phyloP scores from a whole-genome alignment of 1,140 invertebrate species.

The Drosophila asahinai region DNA sequence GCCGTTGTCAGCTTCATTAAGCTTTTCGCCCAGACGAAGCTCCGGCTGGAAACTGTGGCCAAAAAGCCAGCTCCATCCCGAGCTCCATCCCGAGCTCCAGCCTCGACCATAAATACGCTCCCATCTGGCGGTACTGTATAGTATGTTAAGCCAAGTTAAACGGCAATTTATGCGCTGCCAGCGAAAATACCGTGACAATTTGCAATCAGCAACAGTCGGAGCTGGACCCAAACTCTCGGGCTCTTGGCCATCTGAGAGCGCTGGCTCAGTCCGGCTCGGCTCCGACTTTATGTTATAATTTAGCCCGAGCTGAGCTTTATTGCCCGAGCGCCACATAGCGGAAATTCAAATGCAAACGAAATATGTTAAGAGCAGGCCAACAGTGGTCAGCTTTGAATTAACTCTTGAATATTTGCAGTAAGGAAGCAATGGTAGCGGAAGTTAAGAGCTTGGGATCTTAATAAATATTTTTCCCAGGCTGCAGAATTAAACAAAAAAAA shows the following conservation, averaged over 20 bases:
- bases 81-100: slow-evolving; percentile 9
- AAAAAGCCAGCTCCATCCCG: slow-evolving; percentile 32
- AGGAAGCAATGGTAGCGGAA: not conserved
- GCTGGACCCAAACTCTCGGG: slow-evolving; percentile 31
- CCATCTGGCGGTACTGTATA: slow-evolving; percentile 39
- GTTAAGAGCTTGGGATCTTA: not conserved
- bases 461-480: not conserved
- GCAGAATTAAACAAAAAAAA: too few species aligned
- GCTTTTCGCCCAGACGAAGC: slow-evolving; percentile 49
- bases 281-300: slow-evolving; percentile 75
- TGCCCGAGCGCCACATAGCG: slow-evolving; percentile 74
- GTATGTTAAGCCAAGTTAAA: slow-evolving; percentile 58
- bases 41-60: slow-evolving; percentile 30
- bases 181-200: slow-evolving; percentile 83
- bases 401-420: not conserved
- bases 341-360: slow-evolving; percentile 81
- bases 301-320: slow-evolving; percentile 73
- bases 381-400: slow-evolving; percentile 2
- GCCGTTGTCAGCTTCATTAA: slow-evolving; percentile 63
- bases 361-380: slow-evolving; percentile 60
- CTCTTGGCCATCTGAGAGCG: slow-evolving; percentile 22
- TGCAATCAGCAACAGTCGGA: slow-evolving; percentile 69
- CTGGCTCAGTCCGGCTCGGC: slow-evolving; percentile 6
- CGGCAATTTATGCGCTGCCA: slow-evolving; percentile 80
- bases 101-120: slow-evolving; percentile 60